Base-by-base conservation (phyloP, 2,888 invertebrate genomes). In the Steinernema scapterisci region DNA sequence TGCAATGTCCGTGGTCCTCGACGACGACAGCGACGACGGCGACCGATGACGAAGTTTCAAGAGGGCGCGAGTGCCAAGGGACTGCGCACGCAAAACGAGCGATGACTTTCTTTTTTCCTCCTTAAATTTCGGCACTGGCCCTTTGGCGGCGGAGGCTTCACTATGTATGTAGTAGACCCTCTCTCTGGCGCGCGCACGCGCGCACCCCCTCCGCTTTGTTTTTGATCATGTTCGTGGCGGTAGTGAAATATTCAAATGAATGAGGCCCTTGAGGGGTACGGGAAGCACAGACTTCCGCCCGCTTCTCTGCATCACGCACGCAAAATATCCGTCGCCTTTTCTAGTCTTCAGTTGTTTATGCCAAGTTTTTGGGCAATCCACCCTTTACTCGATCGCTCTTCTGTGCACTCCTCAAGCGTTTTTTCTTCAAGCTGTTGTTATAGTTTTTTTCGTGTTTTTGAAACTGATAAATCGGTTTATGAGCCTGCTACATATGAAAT, bases 241-340 rank as follows among this genome's bases (percentile, higher is more conserved):
- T 63, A 25, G 31, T 63, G 31, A 63, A 63, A 63, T 63, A 63
- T 63, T 63, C 38, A 63, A 27, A 63, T 63, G 63, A 63, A 63
- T 31, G 63, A 63, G 63, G 38, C 63, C 63, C 63, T 63, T 27
- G 63, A 63, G 63, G 38, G 63, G 52, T 9, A 48, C 48, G 48
- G 19, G 21, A 13, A 54, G 25, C 54, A 25, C 54, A 54, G 54
- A 21, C 23, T 19, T 13, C 54, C 25, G 21, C 11, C 54, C 5
- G 21, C 21, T 54, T 25, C 23, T 19, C 25, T 21, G 21, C 54
- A 54, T 54, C 54, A 54, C 54, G 54, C 54, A 54, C 25, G 11
- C 54, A 25, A 54, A 48, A 48, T 48, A 48, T 48, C 48, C 48
- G 48, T 19, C 48, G 48, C 19, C 48, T 48, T 48, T 48, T 48